These are phyloP conservation scores for Pao palembangensis DNA, from an alignment of 2,113 vertebrate genomes.

Conservation along the genomic window DNA sequence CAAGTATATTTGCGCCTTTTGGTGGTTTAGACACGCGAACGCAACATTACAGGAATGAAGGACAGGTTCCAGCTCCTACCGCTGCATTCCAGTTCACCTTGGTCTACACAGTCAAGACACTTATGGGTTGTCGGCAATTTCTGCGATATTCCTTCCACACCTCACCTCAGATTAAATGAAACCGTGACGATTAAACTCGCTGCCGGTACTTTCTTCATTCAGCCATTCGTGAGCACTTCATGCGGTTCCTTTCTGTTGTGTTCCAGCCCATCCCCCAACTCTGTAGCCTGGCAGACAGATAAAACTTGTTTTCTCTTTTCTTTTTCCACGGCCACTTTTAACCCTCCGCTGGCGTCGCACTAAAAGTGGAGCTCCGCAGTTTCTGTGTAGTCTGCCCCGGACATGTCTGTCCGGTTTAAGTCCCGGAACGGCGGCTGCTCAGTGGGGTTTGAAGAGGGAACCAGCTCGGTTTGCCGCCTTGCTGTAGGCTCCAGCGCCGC, in stretches of 20 bases:
- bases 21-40: too few species aligned
- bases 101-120: neutral
- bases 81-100: neutral
- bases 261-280: conserved; percentile 66
- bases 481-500: conserved; percentile 41
- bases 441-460: conserved; percentile 37
- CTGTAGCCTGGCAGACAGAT: conserved; percentile 33
- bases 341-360: neutral
- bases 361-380: neutral
- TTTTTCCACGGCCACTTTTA: conserved; percentile 4
- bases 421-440: conserved; percentile 17
- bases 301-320: conserved; percentile 33
- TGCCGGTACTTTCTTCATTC: conserved; percentile 58
- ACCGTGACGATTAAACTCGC: conserved; percentile 26
- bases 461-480: conserved; percentile 60
- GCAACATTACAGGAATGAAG: too few species aligned
- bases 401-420: conserved; percentile 16
- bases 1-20: too few species aligned
- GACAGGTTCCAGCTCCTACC: neutral
- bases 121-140: neutral
- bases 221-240: conserved; percentile 53
- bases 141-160: neutral
- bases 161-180: conserved; percentile 42
- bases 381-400: conserved; percentile 16
- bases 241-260: conserved; percentile 55